Evolutionary conservation across 1,140 invertebrate genomes (phyloP), one percentile per base, ranked within the genome.

Genomic region (Tetramorium parvispinum): DNA sequence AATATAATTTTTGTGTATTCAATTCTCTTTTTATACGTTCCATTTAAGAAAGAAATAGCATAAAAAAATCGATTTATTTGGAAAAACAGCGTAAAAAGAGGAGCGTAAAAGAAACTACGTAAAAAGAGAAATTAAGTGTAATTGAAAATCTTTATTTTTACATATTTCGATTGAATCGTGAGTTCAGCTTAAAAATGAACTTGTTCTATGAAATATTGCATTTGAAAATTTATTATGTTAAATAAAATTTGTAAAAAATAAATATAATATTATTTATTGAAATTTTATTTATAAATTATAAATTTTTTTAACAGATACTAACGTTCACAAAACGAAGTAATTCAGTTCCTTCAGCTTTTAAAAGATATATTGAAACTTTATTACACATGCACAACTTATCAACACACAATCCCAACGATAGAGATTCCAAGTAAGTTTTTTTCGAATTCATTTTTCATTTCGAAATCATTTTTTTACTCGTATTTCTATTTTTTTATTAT

Each of bases 301-400:
- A 21, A 11, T 21, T 68, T 18, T 43, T 11, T 68, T 24, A 24
- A 81, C 55, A 94, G 94, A 94, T 98, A 5, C 94, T 98, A 0
- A 92, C 96, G 3, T 96, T 96, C 11, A 97, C 97, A 0, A 95
- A 96, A 6, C 96, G 96, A 87, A 97, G 97, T 16, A 95, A 95
- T 27, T 96, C 95, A 1, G 81, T 94, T 0, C 93, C 94, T 13
- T 96, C 95, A 0, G 96, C 98, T 0, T 98, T 97, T 91, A 96
- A 95, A 77, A 95, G 98, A 87, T 98, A 98, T 91, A 82, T 97
- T 1, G 95, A 92, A 86, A 94, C 94, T 0, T 0, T 97, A 16
- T 91, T 96, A 5, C 97, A 98, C 89, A 96, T 97, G 11, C 86
- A 96, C 0, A 88, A 95, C 1, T 97, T 98, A 96, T 97, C 97